A percentile compares a stretch with the other conserved stretches of the same genome.
Conservation (phyloP, 2,888 invertebrate species). For the Leuctra nigra region DNA sequence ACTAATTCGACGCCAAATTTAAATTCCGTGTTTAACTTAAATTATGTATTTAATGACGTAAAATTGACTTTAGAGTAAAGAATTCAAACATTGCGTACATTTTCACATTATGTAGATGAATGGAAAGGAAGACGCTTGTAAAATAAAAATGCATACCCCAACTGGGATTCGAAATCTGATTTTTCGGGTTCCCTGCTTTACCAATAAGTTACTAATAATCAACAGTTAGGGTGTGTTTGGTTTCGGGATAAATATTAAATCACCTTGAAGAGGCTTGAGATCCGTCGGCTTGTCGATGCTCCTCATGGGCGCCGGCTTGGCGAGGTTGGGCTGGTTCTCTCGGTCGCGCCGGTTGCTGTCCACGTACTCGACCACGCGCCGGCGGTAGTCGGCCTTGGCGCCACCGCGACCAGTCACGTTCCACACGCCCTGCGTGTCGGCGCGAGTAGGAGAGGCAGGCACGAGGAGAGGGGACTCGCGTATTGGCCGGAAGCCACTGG, state of each 20-base stretch:
- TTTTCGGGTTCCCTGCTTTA: no score
- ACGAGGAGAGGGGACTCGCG: constrained; percentile 34
- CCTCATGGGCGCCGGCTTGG: neutral
- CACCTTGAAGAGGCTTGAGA: neutral
- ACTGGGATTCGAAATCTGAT: no score
- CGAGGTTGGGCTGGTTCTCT: constrained; percentile 10
- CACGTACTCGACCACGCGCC: constrained; percentile 41
- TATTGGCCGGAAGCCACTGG: constrained; percentile 38
- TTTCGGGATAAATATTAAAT: neutral
- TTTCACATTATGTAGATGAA: no score
- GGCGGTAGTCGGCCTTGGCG: constrained; percentile 37
- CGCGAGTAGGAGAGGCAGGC: constrained; percentile 35
- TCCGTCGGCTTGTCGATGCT: constrained; percentile 21
- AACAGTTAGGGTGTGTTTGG: neutral
- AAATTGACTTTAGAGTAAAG: no score
- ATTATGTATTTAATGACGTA: no score
- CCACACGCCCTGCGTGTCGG: constrained; percentile 34
- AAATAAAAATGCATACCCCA: no score
- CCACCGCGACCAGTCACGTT: constrained; percentile 40
- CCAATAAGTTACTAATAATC: no score
- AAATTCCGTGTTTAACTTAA: no score
- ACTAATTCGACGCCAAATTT: no score
- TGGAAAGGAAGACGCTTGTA: no score
- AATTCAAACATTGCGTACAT: no score
- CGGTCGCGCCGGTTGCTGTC: constrained; percentile 39